These are phyloP conservation scores for Aromia moschata DNA, from an alignment of 2,888 invertebrate species.

Conservation along the genomic window DNA sequence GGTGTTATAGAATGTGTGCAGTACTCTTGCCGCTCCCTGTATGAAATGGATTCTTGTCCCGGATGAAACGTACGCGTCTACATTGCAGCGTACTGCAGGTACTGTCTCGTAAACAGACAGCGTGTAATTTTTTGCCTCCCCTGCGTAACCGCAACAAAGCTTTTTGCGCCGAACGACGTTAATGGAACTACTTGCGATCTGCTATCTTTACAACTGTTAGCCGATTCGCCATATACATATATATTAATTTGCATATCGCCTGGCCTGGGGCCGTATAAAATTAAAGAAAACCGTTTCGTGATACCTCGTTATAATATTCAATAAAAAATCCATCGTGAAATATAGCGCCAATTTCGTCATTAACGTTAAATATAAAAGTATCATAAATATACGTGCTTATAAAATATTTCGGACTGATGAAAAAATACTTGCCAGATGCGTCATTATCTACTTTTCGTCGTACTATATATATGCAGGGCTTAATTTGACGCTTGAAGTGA, in stretches of 20 bases:
- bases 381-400: background rate
- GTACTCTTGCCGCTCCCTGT: too few relatives aligned
- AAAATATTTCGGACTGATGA: too few relatives aligned
- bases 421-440: too few relatives aligned
- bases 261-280: conserved; percentile 21
- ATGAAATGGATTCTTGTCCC: too few relatives aligned
- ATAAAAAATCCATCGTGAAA: conserved; percentile 9
- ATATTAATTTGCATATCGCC: conserved; percentile 30
- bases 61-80: conserved; percentile 1
- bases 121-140: conserved; percentile 38
- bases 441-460: too few relatives aligned
- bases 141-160: conserved; percentile 19
- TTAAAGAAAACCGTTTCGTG: conserved; percentile 18
- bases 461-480: too few relatives aligned
- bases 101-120: conserved; percentile 26
- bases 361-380: conserved; percentile 20
- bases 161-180: conserved; percentile 23
- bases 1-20: too few relatives aligned
- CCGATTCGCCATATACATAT: conserved; percentile 18
- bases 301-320: conserved; percentile 19
- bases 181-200: conserved; percentile 20
- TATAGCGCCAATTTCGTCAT: conserved; percentile 15
- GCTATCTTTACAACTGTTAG: conserved; percentile 18
- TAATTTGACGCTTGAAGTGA: too few relatives aligned
- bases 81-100: background rate